Base-by-base conservation (phyloP, 2,888 invertebrate species). In the Tyria jacobaeae region DNA sequence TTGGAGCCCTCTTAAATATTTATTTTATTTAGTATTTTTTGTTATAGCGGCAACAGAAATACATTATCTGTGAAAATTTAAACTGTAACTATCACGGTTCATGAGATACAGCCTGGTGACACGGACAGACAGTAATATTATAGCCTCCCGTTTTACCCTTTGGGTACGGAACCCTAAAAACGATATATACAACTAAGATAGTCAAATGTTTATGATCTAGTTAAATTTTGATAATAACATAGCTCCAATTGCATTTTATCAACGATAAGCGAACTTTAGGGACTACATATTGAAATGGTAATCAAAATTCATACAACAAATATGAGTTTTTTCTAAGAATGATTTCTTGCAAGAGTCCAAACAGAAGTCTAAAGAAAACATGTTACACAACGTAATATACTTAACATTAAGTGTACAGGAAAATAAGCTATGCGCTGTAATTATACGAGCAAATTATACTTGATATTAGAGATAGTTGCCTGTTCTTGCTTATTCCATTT, bases 341-440 rank as follows among this genome's bases (percentile, higher is more conserved):
- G 4, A 21, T 12, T 21, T 44, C 10, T 21, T 21, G 17, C 4
- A 31, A 31, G 27, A n/a, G n/a, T n/a, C n/a, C 27, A 31, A 7
- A 31, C 27, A 31, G 7, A 31, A 31, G 27, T 31, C 21, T 21
- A 49, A 25, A 31, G 50, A 37, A 56, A 61, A 61, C 47, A 9
- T 31, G 39, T 44, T 52, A 24, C 56, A n/a, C 27, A 52, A 56
- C 50, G 37, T 9, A 27, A 25, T 15, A 24, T 35, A 56, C 50
- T 37, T 9, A 27, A 25, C 17, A 24, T 35, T 72, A 62, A 67
- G 67, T 56, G 54, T 51, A 62, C 58, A 60, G 59, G 71, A 48
- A 64, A 71, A 70, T 61, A 4, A 12, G n/a, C 44, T 14, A 9
- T 44, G n/a, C 9, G n/a, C 48, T 53, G 44, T 61, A 66, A 72